A percentile compares a stretch with the other conserved stretches of the same genome.
phyloP scores from a whole-genome alignment of 1,140 invertebrate genomes.

The Caerostris extrusa region DNA sequence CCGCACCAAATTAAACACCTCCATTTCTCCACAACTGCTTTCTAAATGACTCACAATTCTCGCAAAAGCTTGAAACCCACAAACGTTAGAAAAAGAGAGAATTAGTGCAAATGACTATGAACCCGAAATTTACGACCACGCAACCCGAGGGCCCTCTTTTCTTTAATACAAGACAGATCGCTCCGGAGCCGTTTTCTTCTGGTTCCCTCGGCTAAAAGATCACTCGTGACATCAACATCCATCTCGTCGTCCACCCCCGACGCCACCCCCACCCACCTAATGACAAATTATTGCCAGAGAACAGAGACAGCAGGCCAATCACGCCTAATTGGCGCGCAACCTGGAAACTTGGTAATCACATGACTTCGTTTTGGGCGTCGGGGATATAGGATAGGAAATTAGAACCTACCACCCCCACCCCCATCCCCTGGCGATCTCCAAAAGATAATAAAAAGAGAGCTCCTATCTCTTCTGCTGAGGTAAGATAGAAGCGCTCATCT shows the following conservation, averaged over 20 bases:
- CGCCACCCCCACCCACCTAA: slow-evolving; percentile 24
- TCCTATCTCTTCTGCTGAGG: slow-evolving; percentile 18
- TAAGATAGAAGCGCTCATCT: slow-evolving; percentile 64
- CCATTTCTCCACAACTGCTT: not conserved
- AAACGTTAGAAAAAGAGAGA: not conserved
- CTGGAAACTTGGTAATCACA: slow-evolving; percentile 67
- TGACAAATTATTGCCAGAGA: slow-evolving; percentile 72
- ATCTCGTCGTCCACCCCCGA: slow-evolving; percentile 27
- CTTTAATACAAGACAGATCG: slow-evolving; percentile 35
- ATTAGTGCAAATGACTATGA: slow-evolving; percentile 35
- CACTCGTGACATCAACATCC: slow-evolving; percentile 60
- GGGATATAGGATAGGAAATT: slow-evolving; percentile 52
- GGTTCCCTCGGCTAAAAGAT: slow-evolving; percentile 5
- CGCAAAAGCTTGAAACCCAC: not conserved
- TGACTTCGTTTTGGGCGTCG: slow-evolving; percentile 54
- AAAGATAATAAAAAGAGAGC: slow-evolving; percentile 68
- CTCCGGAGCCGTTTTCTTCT: slow-evolving; percentile 36
- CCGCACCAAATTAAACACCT: not conserved
- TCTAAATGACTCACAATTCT: not conserved
- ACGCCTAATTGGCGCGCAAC: slow-evolving; percentile 67
- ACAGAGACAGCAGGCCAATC: slow-evolving; percentile 63
- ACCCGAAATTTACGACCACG: slow-evolving; percentile 8
- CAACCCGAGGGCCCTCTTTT: slow-evolving; percentile 19
- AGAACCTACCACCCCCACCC: slow-evolving; percentile 7
- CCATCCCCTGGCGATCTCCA: not conserved